Evolutionary conservation across 2,888 invertebrate species (phyloP).

Genomic region (Athalia circularis): DNA sequence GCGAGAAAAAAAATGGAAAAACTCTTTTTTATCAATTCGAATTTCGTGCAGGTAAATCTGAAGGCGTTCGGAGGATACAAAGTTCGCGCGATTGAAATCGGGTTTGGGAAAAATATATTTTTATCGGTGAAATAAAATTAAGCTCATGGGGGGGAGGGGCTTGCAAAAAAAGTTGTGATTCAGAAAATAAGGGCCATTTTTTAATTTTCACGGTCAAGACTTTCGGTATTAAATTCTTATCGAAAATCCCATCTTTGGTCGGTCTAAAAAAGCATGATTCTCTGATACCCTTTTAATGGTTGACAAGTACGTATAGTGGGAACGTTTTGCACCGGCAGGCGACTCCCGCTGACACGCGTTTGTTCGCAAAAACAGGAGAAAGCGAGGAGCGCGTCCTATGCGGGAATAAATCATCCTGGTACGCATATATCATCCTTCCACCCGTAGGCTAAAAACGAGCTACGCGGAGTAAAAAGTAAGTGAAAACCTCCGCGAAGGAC

Average conservation of each 20-base stretch:
- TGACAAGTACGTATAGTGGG: background rate
- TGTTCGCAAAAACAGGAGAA: slow-evolving; percentile 38
- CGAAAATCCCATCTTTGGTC: slow-evolving; percentile 1
- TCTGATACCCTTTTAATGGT: background rate
- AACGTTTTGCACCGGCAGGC: slow-evolving; percentile 4
- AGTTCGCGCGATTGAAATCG: too few species aligned
- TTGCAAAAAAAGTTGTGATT: background rate
- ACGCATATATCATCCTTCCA: slow-evolving; percentile 60
- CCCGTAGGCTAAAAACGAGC: slow-evolving; percentile 50
- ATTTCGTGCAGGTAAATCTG: too few species aligned
- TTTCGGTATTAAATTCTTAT: background rate
- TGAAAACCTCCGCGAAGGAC: slow-evolving; percentile 62
- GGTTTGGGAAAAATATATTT: too few species aligned
- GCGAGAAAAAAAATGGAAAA: too few species aligned
- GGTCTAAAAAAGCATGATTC: slow-evolving; percentile 13
- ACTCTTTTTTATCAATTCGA: too few species aligned
- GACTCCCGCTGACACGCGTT: slow-evolving; percentile 16
- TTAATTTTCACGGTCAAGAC: slow-evolving; percentile 19
- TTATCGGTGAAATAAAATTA: too few species aligned
- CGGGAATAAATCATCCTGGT: slow-evolving; percentile 60
- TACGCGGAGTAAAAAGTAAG: slow-evolving; percentile 60
- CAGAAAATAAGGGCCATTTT: too few species aligned
- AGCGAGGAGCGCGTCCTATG: slow-evolving; percentile 19
- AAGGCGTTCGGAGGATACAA: too few species aligned
- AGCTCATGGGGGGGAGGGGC: too few species aligned